These are phyloP conservation scores for Mastomys natalensis DNA, from an alignment of 2,113 vertebrate genomes.

Conservation along the genomic window DNA sequence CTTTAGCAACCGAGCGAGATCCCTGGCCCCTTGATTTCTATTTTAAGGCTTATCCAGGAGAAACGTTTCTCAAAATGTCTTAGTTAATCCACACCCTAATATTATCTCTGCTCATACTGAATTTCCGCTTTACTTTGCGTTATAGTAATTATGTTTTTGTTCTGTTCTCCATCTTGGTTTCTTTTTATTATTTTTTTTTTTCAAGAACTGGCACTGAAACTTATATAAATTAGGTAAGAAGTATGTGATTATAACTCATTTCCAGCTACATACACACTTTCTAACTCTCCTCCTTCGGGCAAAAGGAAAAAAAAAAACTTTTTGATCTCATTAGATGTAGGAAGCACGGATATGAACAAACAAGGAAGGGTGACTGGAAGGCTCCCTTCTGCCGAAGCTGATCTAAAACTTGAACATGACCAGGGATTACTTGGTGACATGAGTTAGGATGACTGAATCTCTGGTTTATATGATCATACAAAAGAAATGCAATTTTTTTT, in stretches of 20 bases:
- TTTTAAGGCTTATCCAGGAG: neutral
- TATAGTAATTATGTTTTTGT: conserved; percentile 23
- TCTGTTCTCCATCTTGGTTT: neutral
- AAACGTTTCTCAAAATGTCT: conserved; percentile 30
- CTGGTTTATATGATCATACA: neutral
- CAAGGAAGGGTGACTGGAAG: neutral
- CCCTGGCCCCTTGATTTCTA: neutral
- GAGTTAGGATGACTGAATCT: neutral
- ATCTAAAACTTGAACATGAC: neutral
- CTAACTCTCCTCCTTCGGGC: conserved; percentile 5
- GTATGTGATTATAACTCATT: neutral
- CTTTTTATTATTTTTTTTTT: neutral
- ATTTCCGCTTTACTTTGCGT: neutral
- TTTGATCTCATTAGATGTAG: neutral
- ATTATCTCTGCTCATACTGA: neutral
- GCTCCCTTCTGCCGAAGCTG: neutral
- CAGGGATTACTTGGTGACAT: neutral
- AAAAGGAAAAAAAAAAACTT: neutral
- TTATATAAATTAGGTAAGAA: neutral
- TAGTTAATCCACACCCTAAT: neutral
- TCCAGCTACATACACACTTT: conserved; percentile 13
- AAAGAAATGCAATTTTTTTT: neutral
- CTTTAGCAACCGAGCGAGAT: neutral
- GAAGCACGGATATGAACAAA: neutral
- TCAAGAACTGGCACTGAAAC: neutral